These are phyloP conservation scores for Drosophila gunungcola DNA, from an alignment of 1,140 invertebrate genomes.

Conservation along the genomic window DNA sequence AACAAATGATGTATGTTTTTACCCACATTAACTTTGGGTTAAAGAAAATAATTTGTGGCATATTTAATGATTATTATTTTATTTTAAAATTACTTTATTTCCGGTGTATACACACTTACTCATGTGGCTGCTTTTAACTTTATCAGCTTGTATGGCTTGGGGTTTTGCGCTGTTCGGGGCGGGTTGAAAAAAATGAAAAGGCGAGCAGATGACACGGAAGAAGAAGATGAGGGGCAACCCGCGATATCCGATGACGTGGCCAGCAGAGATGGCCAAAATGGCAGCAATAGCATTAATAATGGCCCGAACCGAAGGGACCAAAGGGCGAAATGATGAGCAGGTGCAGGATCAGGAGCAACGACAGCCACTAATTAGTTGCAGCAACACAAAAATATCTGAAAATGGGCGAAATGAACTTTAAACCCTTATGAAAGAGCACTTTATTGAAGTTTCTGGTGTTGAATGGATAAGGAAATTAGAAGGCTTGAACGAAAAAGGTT, in stretches of 20 bases:
- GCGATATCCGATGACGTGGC: constrained; percentile 50
- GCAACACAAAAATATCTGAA: constrained; percentile 31
- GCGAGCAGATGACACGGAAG: constrained; percentile 40
- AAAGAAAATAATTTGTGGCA: no score
- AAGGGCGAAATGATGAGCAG: constrained; percentile 27
- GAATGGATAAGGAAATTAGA: constrained; percentile 33
- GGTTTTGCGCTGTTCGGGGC: constrained; percentile 27
- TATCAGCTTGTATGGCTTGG: constrained; percentile 70
- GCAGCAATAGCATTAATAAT: constrained; percentile 31
- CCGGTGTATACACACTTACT: constrained; percentile 18
- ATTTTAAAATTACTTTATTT: background rate
- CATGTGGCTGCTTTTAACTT: constrained; percentile 69
- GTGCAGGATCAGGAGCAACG: constrained; percentile 2
- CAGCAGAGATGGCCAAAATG: constrained; percentile 21
- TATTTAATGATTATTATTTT: no score
- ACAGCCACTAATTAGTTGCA: constrained; percentile 52
- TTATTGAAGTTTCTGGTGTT: constrained; percentile 1
- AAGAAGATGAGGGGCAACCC: constrained; percentile 35
- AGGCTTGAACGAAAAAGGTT: background rate
- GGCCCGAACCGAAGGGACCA: constrained; percentile 11
- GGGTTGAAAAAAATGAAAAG: constrained; percentile 27
- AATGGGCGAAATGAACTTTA: background rate
- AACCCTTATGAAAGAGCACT: background rate
- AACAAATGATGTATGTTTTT: no score
- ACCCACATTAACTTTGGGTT: background rate